Conservation (phyloP, 2,888 invertebrate genomes). For the Polyommatus icarus region DNA sequence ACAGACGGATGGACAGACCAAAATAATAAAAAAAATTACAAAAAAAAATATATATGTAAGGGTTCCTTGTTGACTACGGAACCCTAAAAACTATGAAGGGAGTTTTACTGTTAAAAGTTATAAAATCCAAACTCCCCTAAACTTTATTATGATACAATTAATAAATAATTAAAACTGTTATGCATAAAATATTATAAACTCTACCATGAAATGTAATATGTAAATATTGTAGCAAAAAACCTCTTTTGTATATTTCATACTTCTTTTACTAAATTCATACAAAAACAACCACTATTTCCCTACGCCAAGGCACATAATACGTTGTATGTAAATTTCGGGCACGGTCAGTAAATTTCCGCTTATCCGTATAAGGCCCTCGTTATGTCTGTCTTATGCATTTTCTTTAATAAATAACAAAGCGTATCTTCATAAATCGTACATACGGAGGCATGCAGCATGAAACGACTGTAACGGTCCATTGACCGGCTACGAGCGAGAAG, state of each 20-base stretch:
- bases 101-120: too few relatives aligned
- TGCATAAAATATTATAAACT: background rate
- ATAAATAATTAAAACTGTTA: background rate
- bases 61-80: too few relatives aligned
- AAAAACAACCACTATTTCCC: background rate
- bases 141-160: background rate
- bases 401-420: constrained; percentile 33
- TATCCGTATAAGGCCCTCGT: background rate
- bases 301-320: background rate
- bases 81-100: too few relatives aligned
- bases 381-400: constrained; percentile 18
- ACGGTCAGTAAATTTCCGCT: constrained; percentile 14
- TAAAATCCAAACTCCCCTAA: too few relatives aligned
- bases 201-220: background rate
- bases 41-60: too few relatives aligned
- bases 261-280: background rate
- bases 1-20: too few relatives aligned
- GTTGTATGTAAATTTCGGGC: constrained; percentile 8
- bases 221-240: background rate
- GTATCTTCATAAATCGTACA: constrained; percentile 37
- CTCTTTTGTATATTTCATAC: background rate
- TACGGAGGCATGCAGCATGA: constrained; percentile 38
- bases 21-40: too few relatives aligned
- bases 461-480: constrained; percentile 40
- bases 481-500: constrained; percentile 33